Base-by-base conservation (phyloP, 2,113 vertebrate genomes). In the Brachionichthys hirsutus region DNA sequence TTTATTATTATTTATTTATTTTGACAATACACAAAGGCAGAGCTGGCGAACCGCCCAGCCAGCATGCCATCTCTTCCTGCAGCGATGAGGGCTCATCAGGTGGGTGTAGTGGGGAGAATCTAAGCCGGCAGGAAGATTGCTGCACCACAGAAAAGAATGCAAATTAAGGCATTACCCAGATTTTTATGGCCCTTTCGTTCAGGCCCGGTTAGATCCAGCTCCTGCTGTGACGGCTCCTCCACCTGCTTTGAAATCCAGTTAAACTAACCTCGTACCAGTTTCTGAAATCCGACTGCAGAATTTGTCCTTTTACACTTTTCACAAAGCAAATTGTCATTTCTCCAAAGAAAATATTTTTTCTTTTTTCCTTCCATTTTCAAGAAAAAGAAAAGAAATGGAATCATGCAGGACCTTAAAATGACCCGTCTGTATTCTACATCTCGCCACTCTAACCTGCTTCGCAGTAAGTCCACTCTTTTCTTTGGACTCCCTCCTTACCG, bases 401-500 rank as follows among this genome's bases (percentile, higher is more conserved):
- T n/a, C n/a, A 38, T 54, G 7, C 38, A 30, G 55, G 6, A 42
- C 67, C 81, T 47, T 2, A 49, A 6, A 36, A 38, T 65, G 66
- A 78, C 55, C 67, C 19, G 0, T 38, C 10, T 40, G 19, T 13
- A 16, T 20, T 13, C 18, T 43, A 2, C 41, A 44, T 45, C 13
- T 2, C 36, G 5, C 19, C 45, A 22, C n/a, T 18, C 9, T 6
- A 38, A 55, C 57, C 20, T 11, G 6, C 3, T 38, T 43, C 56
- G 63, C 54, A 50, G 40, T 43, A 10, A 54, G 58, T 36, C 18
- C 22, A 16, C 40, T 6, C 17, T 84, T 81, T 83, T 72, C 59
- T 35, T 83, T 84, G 75, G 77, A 78, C 46, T 62, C 22, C 41
- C 11, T 67, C 40, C 67, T 65, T 12, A 0, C 47, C 46, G 24